phyloP scores from a whole-genome alignment of 2,113 vertebrate genomes.

The Cathartes aura region DNA sequence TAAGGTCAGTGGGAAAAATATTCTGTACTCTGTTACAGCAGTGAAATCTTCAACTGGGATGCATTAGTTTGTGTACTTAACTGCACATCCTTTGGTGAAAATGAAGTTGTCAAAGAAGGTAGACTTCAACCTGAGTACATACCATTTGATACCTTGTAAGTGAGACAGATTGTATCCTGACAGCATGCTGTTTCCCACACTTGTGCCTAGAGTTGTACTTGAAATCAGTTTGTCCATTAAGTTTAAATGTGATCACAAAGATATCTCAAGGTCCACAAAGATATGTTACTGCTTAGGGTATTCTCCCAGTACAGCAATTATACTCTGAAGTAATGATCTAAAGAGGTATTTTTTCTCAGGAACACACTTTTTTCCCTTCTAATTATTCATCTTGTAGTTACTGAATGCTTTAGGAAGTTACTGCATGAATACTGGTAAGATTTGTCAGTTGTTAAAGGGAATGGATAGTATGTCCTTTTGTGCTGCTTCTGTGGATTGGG shows the following conservation, averaged over 20 bases:
- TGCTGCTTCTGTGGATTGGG: not conserved
- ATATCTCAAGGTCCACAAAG: not conserved
- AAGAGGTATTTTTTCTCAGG: not conserved
- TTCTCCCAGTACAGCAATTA: not conserved
- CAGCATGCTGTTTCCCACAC: not conserved
- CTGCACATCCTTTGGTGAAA: not conserved
- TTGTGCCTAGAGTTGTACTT: not conserved
- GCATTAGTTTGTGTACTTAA: not conserved
- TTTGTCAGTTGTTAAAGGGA: not conserved
- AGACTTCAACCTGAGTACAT: not conserved
- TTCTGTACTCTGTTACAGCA: not conserved
- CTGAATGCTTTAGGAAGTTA: not conserved
- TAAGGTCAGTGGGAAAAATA: not conserved
- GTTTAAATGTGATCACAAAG: not conserved
- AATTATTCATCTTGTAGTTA: not conserved
- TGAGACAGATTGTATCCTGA: not conserved
- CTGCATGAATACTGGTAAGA: not conserved
- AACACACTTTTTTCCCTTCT: not conserved
- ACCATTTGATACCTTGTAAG: not conserved
- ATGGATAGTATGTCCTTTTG: not conserved
- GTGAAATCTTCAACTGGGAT: not conserved
- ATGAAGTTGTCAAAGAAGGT: not conserved
- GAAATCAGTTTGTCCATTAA: not conserved
- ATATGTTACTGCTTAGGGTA: not conserved
- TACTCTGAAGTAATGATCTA: not conserved